A percentile compares a stretch with the other conserved stretches of the same genome.
phyloP scores from a whole-genome alignment of 2,113 vertebrate genomes.

The Syrmaticus mikado region DNA sequence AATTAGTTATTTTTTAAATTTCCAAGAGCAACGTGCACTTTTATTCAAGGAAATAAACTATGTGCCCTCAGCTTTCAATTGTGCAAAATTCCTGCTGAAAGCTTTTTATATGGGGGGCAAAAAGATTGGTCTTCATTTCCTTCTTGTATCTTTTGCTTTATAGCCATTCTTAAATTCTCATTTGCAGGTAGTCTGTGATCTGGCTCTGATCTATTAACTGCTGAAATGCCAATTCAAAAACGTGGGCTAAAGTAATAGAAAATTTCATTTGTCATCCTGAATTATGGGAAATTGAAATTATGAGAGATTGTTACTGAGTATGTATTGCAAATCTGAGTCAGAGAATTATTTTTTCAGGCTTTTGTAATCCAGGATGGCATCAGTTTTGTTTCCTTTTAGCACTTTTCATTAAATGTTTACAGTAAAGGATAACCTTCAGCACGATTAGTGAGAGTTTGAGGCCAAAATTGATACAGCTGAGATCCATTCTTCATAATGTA shows the following conservation, averaged over 20 bases:
- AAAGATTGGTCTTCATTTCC: conserved; percentile 10
- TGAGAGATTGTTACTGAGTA: background rate
- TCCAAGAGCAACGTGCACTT: background rate
- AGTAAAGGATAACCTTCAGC: background rate
- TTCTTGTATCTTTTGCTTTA: background rate
- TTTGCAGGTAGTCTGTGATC: background rate
- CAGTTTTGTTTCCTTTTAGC: background rate
- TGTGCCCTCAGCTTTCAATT: background rate
- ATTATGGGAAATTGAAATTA: background rate
- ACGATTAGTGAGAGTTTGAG: background rate
- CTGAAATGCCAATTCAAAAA: background rate
- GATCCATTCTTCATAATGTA: fast-evolving
- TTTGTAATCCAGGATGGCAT: background rate
- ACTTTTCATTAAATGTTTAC: background rate
- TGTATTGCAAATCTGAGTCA: background rate
- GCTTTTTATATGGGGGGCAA: background rate
- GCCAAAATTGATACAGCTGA: fast-evolving
- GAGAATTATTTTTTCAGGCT: background rate
- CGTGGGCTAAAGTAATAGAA: background rate
- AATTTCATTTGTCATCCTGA: background rate
- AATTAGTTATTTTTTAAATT: background rate
- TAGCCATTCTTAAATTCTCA: background rate
- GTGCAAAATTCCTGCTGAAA: background rate
- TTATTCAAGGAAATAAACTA: background rate
- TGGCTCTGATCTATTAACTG: background rate